Base-by-base conservation (phyloP, 2,888 invertebrate genomes). In the Caenorhabditis sp. region DNA sequence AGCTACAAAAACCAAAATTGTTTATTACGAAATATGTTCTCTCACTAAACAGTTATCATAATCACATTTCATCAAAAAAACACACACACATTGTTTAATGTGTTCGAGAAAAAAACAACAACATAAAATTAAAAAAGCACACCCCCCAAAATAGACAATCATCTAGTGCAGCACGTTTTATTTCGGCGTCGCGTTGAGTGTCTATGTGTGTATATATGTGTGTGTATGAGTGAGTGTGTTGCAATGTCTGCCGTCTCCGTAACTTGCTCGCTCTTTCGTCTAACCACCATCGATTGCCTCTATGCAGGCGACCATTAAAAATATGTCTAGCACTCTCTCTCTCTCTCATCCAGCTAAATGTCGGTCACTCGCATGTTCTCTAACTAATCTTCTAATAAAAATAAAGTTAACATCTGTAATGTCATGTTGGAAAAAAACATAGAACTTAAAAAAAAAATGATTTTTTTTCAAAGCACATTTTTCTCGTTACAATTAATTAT, bases 171-270 rank as follows among this genome's bases (percentile, higher is more conserved):
- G 53, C 53, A 62, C 62, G 51, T 53, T 62, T n/a, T 12, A 62
- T 62, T 62, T 53, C 31, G 43, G 51, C 62, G 62, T 62, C 59
- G 62, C 53, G 62, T 62, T 62, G 31, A 62, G 31, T 53, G 59
- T 24, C 19, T 43, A 24, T 43, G 58, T 58, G 58, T 58, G 37
- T 58, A 21, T 37, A n/a, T n/a, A n/a, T n/a, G n/a, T n/a, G n/a
- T n/a, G n/a, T n/a, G n/a, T n/a, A n/a, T n/a, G n/a, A n/a, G 36
- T 31, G 58, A 3, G 37, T 31, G 26, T 55, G 55, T 26, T 23
- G 51, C 51, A 26, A 24, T 27, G 55, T 43, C 43, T 43, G 14
- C 14, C 14, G 14, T 12, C 26, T 55, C 19, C 17, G 3, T n/a
- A 14, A 23, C 6, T 26, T 5, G 6, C 55, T 17, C 51, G 12